Conservation (phyloP, 2,797 vertebrate genomes). For the Notoglanidium macrostoma region DNA sequence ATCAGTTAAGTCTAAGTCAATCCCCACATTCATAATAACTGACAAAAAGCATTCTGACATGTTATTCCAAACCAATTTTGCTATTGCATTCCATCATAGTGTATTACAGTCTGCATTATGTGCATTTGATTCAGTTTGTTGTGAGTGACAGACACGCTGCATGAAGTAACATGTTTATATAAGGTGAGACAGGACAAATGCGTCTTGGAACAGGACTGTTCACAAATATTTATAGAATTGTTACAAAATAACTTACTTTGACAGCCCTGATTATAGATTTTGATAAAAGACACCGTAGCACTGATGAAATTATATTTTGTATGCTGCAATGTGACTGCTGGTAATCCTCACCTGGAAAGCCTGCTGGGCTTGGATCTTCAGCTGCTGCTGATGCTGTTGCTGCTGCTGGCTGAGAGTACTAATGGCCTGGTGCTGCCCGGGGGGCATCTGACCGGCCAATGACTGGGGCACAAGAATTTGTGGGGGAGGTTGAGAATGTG, state of each 20-base stretch:
- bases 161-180: not conserved
- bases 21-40: not conserved
- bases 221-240: not conserved
- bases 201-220: not conserved
- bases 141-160: not conserved
- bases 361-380: conserved; percentile 75
- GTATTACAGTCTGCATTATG: not conserved
- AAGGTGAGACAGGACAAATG: not conserved
- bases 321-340: not conserved
- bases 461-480: conserved; percentile 83
- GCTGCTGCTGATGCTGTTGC: conserved; percentile 78
- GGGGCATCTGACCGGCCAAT: conserved; percentile 81
- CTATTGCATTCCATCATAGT: not conserved
- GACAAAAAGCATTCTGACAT: not conserved
- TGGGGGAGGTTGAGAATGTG: conserved; percentile 71
- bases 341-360: conserved; percentile 79
- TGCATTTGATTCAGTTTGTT: not conserved
- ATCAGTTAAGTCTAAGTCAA: not conserved
- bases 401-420: conserved; percentile 77
- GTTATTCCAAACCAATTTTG: not conserved
- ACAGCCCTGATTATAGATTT: not conserved
- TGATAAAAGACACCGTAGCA: not conserved
- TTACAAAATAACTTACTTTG: not conserved
- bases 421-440: conserved; percentile 79
- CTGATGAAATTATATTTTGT: not conserved